Evolutionary conservation across 2,113 vertebrate species (phyloP), one percentile per base, ranked within the genome.

Genomic region (Nothobranchius kuhntae): DNA sequence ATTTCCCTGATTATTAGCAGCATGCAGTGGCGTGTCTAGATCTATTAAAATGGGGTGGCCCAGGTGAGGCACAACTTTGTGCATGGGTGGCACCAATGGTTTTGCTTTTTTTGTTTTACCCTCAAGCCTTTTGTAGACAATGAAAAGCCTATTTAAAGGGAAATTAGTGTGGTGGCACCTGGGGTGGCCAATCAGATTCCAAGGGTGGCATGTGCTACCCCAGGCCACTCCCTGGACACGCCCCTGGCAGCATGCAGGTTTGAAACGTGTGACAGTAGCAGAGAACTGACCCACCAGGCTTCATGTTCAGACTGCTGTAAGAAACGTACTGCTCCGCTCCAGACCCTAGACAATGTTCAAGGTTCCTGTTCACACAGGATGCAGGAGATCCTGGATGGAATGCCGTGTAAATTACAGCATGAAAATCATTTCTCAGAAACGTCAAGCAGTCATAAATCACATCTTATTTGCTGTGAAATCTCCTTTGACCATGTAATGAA

Each of bases 381-480:
- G 38, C 17, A 55, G 63, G 26, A 3, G 5, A 54, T 70, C 79
- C 58, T 8, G 17, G 17, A 59, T 75, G 74, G n/a, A 42, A 58
- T 38, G 13, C 24, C 6, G 9, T 2, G 7, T 10, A 52, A 65
- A 61, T 62, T 40, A 26, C 10, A 24, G 69, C 53, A 21, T 78
- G 69, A 71, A 76, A 82, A 26, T 11, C 6, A 50, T 62, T 70
- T 70, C 81, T 60, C 26, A 1, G 54, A 87, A 74, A 60, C 55
- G 54, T 54, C 51, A 69, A 61, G 68, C 66, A 72, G 77, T 59
- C 62, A 68, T 86, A 86, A 84, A 75, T 65, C 24, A 42, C 78
- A 77, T 80, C 82, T 85, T 84, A 77, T 88, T 76, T 60, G 67
- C 65, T 81, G 77, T 88, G 77, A 81, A 90, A 84, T 89, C 81